Conservation (phyloP, 2,797 vertebrate genomes). For the Cossypha heuglini region DNA sequence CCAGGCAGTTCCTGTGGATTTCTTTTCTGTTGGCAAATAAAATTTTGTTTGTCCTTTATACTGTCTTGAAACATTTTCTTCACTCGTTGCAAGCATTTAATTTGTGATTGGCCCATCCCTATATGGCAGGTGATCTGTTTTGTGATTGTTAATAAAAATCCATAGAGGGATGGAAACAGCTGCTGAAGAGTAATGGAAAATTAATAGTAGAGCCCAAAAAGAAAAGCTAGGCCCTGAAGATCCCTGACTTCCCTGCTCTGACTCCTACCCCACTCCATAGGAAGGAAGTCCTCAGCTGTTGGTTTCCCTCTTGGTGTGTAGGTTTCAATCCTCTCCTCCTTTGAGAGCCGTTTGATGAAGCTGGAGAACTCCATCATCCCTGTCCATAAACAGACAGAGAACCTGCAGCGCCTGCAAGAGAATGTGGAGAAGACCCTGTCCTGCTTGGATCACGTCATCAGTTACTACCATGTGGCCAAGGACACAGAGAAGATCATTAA, state of each 20-base stretch:
- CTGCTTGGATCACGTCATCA: constrained; percentile 95
- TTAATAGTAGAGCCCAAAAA: background rate
- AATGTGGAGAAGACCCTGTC: constrained; percentile 94
- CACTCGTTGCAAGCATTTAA: background rate
- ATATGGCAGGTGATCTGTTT: background rate
- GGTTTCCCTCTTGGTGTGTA: constrained; percentile 4
- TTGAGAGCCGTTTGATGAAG: constrained; percentile 97
- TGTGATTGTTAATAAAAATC: background rate
- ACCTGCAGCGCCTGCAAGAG: constrained; percentile 95
- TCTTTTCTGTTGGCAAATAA: background rate
- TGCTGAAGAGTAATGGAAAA: background rate
- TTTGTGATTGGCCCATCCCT: background rate
- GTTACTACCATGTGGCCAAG: constrained; percentile 96
- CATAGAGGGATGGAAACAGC: background rate
- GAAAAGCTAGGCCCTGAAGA: background rate
- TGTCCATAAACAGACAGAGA: constrained; percentile 97
- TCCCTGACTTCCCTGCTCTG: background rate
- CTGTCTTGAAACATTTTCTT: background rate
- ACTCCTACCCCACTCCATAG: background rate
- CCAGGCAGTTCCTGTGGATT: background rate
- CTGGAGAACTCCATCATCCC: constrained; percentile 98
- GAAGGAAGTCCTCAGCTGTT: background rate
- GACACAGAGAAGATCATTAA: constrained; percentile 93
- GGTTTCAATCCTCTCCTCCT: constrained; percentile 97
- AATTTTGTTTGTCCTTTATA: background rate